Conservation (phyloP, 2,888 invertebrate genomes). For the Sesamia inferens region DNA sequence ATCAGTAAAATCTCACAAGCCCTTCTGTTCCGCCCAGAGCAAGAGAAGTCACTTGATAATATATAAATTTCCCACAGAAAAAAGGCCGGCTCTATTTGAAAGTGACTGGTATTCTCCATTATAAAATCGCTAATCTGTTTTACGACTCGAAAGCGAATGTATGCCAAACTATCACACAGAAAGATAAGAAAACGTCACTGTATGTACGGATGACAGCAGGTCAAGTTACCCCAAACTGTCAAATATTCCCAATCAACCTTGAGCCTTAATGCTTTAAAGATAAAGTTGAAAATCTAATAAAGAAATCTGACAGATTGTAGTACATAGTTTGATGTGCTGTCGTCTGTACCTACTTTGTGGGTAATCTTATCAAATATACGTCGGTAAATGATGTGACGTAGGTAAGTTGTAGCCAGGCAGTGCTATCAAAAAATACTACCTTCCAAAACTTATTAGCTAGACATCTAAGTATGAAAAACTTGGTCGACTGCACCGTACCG, state of each 20-base stretch:
- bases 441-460: not conserved
- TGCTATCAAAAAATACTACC: not conserved
- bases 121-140: not conserved
- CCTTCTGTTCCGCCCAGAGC: too few species aligned
- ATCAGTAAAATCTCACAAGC: too few species aligned
- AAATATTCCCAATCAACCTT: too few species aligned
- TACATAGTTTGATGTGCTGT: too few species aligned
- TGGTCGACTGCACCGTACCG: not conserved
- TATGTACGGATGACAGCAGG: too few species aligned
- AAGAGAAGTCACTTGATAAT: too few species aligned
- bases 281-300: too few species aligned
- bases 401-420: not conserved
- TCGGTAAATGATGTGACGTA: not conserved
- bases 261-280: too few species aligned
- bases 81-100: too few species aligned
- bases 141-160: not conserved
- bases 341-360: not conserved
- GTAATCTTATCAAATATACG: constrained; percentile 10
- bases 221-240: too few species aligned
- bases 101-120: not conserved
- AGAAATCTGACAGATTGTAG: too few species aligned
- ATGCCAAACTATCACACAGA: not conserved
- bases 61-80: too few species aligned
- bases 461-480: not conserved
- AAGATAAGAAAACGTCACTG: constrained; percentile 19